A percentile compares a stretch with the other conserved stretches of the same genome.
Conservation (phyloP, 1,140 invertebrate species). For the Archegozetes longisetosus region DNA sequence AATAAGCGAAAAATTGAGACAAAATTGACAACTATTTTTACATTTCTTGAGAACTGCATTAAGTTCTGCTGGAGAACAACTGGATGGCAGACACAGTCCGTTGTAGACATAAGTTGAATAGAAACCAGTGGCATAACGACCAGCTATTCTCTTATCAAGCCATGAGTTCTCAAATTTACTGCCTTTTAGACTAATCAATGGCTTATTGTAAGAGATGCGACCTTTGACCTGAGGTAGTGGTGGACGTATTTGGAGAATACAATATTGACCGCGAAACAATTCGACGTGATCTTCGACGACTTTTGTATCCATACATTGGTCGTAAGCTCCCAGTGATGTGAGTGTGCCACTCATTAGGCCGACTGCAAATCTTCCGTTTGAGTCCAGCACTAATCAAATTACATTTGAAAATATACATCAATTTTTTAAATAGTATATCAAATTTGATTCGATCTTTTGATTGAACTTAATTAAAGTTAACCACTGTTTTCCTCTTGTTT, state of each 20-base stretch:
- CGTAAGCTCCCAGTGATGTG: conserved; percentile 23
- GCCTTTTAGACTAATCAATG: background rate
- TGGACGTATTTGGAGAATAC: background rate
- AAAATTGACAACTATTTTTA: background rate
- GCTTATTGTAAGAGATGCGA: background rate
- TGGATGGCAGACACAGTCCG: conserved; percentile 14
- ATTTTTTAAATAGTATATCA: background rate
- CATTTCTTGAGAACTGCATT: conserved; percentile 10
- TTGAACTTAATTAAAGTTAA: too few relatives aligned
- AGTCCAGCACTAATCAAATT: conserved; percentile 24
- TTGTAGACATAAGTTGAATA: conserved; percentile 12
- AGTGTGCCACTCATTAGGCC: conserved; percentile 24
- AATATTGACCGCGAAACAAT: conserved; percentile 4
- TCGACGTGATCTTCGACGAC: conserved; percentile 10
- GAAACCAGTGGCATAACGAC: conserved; percentile 12
- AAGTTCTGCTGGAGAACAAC: conserved; percentile 8
- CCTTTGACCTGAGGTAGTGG: background rate
- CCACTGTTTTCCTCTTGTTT: too few relatives aligned
- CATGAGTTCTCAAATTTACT: background rate
- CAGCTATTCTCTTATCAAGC: background rate
- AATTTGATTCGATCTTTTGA: too few relatives aligned
- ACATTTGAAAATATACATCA: background rate
- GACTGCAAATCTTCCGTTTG: conserved; percentile 22
- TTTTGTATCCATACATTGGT: conserved; percentile 22
- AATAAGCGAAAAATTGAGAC: too few relatives aligned